Conservation (phyloP, 2,888 invertebrate species). For the Rhabditoides inermis region DNA sequence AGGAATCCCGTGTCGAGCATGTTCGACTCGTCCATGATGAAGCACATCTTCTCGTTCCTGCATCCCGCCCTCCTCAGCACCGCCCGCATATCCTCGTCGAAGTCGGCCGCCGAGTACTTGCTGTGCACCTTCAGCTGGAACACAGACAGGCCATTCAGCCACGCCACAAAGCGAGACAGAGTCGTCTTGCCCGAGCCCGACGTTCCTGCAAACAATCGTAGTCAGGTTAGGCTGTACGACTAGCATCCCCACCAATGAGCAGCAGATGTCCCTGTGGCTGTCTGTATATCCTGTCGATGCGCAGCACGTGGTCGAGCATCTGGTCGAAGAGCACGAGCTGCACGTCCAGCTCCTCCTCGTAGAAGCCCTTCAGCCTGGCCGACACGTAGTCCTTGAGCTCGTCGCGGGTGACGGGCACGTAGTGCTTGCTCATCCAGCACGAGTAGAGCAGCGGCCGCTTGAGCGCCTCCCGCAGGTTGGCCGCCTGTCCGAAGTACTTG, state of each 20-base stretch:
- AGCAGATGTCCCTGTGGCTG: too few species aligned
- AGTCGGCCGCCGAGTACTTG: conserved; percentile 95
- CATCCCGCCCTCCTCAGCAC: conserved; percentile 60
- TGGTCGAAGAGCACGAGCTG: conserved; percentile 96
- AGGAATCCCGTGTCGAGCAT: conserved; percentile 88
- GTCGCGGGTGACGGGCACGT: conserved; percentile 87
- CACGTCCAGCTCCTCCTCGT: conserved; percentile 97
- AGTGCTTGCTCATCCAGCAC: conserved; percentile 97
- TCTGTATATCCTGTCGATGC: conserved; percentile 96
- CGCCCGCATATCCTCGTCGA: conserved; percentile 87
- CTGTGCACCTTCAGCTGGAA: conserved; percentile 81
- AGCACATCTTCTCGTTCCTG: conserved; percentile 88
- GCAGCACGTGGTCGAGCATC: conserved; percentile 90
- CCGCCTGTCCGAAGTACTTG: conserved; percentile 74
- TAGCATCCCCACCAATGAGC: not conserved
- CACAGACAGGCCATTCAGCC: conserved; percentile 98
- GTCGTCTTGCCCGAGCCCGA: conserved; percentile 99
- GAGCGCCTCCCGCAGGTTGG: conserved; percentile 63
- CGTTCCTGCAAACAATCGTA: conserved; percentile 93
- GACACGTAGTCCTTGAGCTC: conserved; percentile 90
- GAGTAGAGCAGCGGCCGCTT: conserved; percentile 89
- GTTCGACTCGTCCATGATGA: conserved; percentile 97
- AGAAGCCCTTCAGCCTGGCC: conserved; percentile 90
- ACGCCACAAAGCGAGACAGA: conserved; percentile 94
- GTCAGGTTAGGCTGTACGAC: conserved; percentile 58